Percentiles rank a stretch among this genome's conserved stretches.
These are phyloP conservation scores for Petrosia ficiformis DNA, from an alignment of 37 sponge, comb jelly and placozoan genomes.

Conservation along the genomic window DNA sequence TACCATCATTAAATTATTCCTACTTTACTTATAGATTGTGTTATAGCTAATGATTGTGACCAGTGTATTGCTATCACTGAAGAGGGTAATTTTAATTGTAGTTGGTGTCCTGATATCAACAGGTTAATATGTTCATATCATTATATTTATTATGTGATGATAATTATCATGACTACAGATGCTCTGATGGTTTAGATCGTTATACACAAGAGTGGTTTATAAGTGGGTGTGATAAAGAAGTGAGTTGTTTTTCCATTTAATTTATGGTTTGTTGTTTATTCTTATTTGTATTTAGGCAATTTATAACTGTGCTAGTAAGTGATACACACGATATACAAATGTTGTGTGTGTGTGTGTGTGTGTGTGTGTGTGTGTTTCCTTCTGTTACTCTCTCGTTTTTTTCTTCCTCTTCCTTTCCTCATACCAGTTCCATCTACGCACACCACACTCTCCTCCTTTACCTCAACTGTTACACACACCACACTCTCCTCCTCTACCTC, in stretches of 20 bases:
- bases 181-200: slow-evolving; percentile 83
- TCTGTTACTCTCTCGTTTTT: not conserved
- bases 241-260: slow-evolving; percentile 14
- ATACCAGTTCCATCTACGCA: not conserved
- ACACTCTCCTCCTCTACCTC: not conserved
- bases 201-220: slow-evolving; percentile 68
- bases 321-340: not conserved
- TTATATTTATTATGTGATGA: not conserved
- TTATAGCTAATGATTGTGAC: slow-evolving; percentile 32
- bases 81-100: slow-evolving; percentile 45
- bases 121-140: slow-evolving; percentile 25
- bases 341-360: not conserved
- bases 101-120: slow-evolving; percentile 44
- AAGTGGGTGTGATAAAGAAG: slow-evolving; percentile 34
- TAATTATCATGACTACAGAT: slow-evolving; percentile 20
- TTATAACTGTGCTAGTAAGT: not conserved
- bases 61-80: slow-evolving; percentile 18
- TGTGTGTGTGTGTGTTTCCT: slow-evolving; percentile 10
- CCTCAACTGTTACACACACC: not conserved
- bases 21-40: slow-evolving; percentile 21
- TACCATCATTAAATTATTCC: not conserved
- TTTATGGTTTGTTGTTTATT: not conserved
- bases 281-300: not conserved
- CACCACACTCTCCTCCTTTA: not conserved
- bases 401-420: not conserved